Conservation (phyloP, 2,113 vertebrate species). For the Paratilapia polleni region DNA sequence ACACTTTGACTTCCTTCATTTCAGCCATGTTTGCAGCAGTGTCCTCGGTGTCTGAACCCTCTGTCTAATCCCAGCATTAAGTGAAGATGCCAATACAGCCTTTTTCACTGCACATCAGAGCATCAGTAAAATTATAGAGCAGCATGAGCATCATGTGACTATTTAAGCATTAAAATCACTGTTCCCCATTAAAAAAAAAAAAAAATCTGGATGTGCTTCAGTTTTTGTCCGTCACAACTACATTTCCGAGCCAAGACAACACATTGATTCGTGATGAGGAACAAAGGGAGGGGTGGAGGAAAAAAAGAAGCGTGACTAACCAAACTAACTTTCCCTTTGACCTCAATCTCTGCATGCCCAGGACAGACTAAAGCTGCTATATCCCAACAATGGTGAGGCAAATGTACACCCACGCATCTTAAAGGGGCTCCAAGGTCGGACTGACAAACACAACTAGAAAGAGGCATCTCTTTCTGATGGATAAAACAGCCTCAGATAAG, state of each 20-base stretch:
- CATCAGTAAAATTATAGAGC: conserved; percentile 26
- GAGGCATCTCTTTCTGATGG: conserved; percentile 45
- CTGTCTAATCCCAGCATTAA: conserved; percentile 6
- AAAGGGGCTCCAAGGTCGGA: conserved; percentile 63
- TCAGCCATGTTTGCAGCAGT: not conserved
- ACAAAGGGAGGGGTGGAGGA: conserved; percentile 13
- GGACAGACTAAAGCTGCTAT: conserved; percentile 39
- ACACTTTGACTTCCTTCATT: conserved; percentile 16
- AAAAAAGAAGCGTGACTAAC: conserved; percentile 43
- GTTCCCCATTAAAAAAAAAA: not conserved
- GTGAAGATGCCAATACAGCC: conserved; percentile 12
- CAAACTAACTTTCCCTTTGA: conserved; percentile 56
- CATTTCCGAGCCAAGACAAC: conserved; percentile 20
- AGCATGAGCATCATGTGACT: not conserved
- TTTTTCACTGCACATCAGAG: conserved; percentile 20
- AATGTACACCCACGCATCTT: conserved; percentile 56
- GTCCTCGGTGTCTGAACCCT: not conserved
- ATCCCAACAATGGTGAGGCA: conserved; percentile 44
- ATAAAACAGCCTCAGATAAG: conserved; percentile 39
- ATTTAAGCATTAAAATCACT: conserved; percentile 13
- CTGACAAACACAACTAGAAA: conserved; percentile 26
- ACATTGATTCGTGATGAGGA: conserved; percentile 34
- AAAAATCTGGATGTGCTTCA: not conserved
- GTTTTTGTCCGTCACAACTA: conserved; percentile 18
- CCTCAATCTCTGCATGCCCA: conserved; percentile 54